Evolutionary conservation across 2,888 invertebrate genomes (phyloP), one percentile per base, ranked within the genome.

Genomic region (Synergus umbraculus): DNA sequence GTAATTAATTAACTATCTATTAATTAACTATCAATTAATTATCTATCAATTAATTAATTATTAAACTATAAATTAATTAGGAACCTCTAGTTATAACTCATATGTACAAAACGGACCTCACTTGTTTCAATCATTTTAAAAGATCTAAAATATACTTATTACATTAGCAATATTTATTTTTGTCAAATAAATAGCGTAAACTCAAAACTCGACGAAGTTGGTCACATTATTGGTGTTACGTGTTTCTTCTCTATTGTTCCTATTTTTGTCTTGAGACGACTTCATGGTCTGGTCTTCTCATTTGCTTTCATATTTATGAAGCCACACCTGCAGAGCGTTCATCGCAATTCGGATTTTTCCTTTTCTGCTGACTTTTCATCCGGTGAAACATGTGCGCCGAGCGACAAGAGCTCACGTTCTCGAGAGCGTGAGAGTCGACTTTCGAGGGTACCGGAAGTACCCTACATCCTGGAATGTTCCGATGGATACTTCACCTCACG

Each of bases 381-480:
- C 49, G 15, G 15, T 29, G 49, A 69, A 69, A 46, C 69, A 69
- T 46, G 69, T 69, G 46, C 60, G 41, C 65, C 41, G 41, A n/a
- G 64, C 37, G n/a, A n/a, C 65, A 65, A 65, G 65, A 65, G 65
- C 41, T 65, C 73, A 73, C 73, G 73, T 73, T 54, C 73, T 73
- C 10, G 37, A 54, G 49, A 66, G 64, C 41, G 64, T 37, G 64
- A 64, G 18, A 73, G 54, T 54, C n/a, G 73, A 73, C 49, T 73
- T 73, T 73, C 37, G 49, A 73, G 73, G 73, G 73, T 73, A 41
- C 73, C 73, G 49, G 37, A 73, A 73, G 73, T n/a, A 73, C 73
- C 73, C 54, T 73, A 73, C 73, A 73, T 73, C 73, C 73, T 73
- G 37, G 49, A 73, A 73, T 54, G 73, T 54, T 73, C 73, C 73